Conservation (phyloP, 2,888 invertebrate species). For the Spodoptera picta region DNA sequence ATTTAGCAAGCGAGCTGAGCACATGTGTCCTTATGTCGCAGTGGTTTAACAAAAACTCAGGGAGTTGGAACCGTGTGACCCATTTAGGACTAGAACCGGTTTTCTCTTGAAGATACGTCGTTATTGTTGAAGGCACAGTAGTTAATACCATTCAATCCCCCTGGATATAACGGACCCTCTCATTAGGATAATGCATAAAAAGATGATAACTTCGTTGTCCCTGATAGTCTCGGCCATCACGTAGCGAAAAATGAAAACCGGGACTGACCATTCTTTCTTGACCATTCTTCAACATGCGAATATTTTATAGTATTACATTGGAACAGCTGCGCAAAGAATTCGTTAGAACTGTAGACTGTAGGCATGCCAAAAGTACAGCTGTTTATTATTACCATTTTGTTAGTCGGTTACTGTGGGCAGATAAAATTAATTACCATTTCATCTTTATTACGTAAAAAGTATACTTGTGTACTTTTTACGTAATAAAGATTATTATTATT, state of each 20-base stretch:
- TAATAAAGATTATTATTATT: too few species aligned
- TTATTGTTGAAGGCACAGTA: slow-evolving; percentile 84
- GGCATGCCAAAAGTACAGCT: slow-evolving; percentile 66
- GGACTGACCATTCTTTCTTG: slow-evolving; percentile 83
- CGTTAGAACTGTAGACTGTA: slow-evolving; percentile 58
- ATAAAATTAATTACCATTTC: slow-evolving; percentile 62
- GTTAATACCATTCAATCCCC: slow-evolving; percentile 85
- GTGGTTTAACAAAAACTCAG: slow-evolving; percentile 79
- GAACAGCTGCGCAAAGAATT: slow-evolving; percentile 71
- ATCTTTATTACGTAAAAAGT: too few species aligned
- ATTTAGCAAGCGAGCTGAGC: slow-evolving; percentile 50
- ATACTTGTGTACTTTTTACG: too few species aligned
- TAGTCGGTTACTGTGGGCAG: slow-evolving; percentile 35
- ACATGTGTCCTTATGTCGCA: slow-evolving; percentile 67
- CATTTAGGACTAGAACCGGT: slow-evolving; percentile 87
- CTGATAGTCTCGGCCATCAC: slow-evolving; percentile 76
- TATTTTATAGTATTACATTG: slow-evolving; percentile 62
- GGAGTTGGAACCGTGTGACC: slow-evolving; percentile 87
- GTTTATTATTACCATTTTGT: slow-evolving; percentile 56
- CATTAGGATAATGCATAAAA: slow-evolving; percentile 84
- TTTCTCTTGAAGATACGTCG: slow-evolving; percentile 84
- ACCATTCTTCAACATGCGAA: slow-evolving; percentile 79
- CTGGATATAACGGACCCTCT: slow-evolving; percentile 83
- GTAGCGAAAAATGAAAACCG: slow-evolving; percentile 78
- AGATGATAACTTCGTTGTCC: slow-evolving; percentile 82